Evolutionary conservation across 2,797 vertebrate genomes (phyloP).

Genomic region (Urophycis tenuis): DNA sequence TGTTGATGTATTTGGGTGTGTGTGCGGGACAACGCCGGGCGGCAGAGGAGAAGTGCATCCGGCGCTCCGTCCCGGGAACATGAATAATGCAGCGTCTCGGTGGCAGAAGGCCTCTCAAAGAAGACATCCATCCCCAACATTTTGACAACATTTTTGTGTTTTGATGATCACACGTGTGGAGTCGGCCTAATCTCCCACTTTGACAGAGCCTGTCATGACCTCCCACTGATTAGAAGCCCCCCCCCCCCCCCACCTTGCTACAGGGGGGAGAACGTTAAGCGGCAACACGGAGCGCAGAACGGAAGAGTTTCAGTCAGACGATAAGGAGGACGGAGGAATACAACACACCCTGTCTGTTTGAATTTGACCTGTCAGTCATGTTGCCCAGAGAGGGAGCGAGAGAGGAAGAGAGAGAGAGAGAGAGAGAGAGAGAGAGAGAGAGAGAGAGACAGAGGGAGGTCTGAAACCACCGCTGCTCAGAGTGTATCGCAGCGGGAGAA

Average conservation of each 20-base stretch:
- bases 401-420: constrained; percentile 4
- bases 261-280: no score
- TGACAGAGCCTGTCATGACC: not conserved
- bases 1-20: not conserved
- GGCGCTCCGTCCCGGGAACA: not conserved
- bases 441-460: constrained; percentile 2
- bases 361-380: constrained; percentile 5
- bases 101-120: not conserved
- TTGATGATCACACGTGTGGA: constrained; percentile 5
- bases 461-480: not conserved
- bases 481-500: not conserved
- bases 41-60: not conserved
- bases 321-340: not conserved
- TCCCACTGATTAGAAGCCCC: not conserved
- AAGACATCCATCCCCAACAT: not conserved
- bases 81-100: not conserved
- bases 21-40: not conserved
- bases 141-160: not conserved
- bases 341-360: not conserved
- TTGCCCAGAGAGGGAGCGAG: not conserved
- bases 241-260: no score
- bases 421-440: constrained; percentile 11
- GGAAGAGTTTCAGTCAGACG: not conserved
- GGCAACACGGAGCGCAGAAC: not conserved
- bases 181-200: constrained; percentile 4